Base-by-base conservation (phyloP, 2,888 invertebrate genomes). In the Lycaena phlaeas region DNA sequence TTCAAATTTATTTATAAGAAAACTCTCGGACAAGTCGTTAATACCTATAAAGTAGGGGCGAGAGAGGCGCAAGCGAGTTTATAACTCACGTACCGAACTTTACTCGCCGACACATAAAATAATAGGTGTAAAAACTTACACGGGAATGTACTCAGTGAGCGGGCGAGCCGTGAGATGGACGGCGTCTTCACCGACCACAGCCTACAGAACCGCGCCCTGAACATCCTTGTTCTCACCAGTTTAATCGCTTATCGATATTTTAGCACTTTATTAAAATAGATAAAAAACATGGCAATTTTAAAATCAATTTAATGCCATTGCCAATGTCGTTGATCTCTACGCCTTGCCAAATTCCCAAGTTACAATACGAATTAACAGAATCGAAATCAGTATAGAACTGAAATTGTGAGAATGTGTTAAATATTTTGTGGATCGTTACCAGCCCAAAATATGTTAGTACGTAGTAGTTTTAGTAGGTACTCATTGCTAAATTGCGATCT, bases 1-100 rank as follows among this genome's bases (percentile, higher is more conserved):
- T 84, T 84, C 84, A 84, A 84, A 84, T 84, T 84, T 84, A 84
- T 84, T 84, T 84, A 84, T 84, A 84, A 84, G 84, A 84, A 84
- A 84, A 84, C 82, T 82, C 84, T 84, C 76, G 82, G 84, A 84
- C 84, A 84, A 81, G 84, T 79, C 84, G 84, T 84, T 84, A 84
- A 84, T 84, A 84, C 84, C 82, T 84, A 84, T 84, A 84, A 84
- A 84, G 84, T 82, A 84, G 82, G 82, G 81, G 81, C 81, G 78
- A 79, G 77, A 81, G 78, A 78, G 81, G 78, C 81, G 77, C 81
- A 77, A 72, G 78, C 75, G 79, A 79, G 82, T 84, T 84, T 84
- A 84, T 84, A 84, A 82, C 84, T 84, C 84, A 84, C 84, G 84
- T 84, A 81, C 82, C 82, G 78, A 84, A 84, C 84, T 84, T 84